Evolutionary conservation across 2,888 invertebrate genomes (phyloP), one percentile per base, ranked within the genome.

Genomic region (Drosophila neonasuta): DNA sequence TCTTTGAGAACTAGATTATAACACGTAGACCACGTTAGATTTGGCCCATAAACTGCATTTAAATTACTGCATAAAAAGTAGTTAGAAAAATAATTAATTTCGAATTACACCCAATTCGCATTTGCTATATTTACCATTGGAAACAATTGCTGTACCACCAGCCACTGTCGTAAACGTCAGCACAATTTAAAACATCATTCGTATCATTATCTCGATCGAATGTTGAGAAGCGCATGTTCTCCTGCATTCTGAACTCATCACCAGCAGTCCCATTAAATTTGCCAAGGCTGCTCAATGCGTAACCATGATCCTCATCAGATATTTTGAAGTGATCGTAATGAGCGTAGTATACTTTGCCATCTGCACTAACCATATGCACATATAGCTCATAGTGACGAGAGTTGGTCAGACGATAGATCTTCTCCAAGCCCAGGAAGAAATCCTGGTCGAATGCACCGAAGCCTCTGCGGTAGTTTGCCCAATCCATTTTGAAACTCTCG

Each of bases 201-300:
- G 3, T 3, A 24, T 45, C 45, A 24, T 45, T 45, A n/a, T 46
- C 46, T n/a, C 46, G 29, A 46, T 46, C 46, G 46, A 29, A 29
- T 13, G 46, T 46, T 9, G n/a, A 8, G 13, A 46, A 46, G 9
- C 1, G 24, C 24, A 24, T 24, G 24, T 24, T 0, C 9, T 29
- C 29, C 3, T 24, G 11, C 1, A n/a, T 3, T 32, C 32, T 10
- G 32, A 32, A 1, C 9, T 8, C 32, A 32, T 32, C 32, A 24
- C 32, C 32, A 32, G 32, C 10, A 32, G 2, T 9, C 8, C 32
- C 32, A 8, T 32, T 2, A 8, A 13, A 45, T 3, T 29, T 29
- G 7, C 45, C 45, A 7, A 45, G 24, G 2, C 20, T 20, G 10
- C 2, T 24, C n/a, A 45, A n/a, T 29, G 24, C n/a, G 3, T 45